Conservation (phyloP, 2,888 invertebrate genomes). For the Oxyscelio sp. region DNA sequence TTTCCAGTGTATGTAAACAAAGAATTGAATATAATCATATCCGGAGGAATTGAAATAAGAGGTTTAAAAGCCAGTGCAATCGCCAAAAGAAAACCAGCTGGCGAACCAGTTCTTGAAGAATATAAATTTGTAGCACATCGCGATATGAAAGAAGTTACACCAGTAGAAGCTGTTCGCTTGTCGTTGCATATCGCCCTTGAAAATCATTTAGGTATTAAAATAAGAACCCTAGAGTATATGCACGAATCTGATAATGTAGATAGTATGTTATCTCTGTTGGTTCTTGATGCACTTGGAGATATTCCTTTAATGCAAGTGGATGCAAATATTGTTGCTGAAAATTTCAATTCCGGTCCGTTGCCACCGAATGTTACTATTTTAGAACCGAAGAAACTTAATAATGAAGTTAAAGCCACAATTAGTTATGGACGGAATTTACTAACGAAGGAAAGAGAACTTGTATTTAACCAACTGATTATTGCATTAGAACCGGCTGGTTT, state of each 20-base stretch:
- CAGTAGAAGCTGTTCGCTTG: constrained; percentile 83
- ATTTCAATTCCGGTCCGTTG: constrained; percentile 88
- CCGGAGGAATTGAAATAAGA: constrained; percentile 90
- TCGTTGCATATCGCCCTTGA: constrained; percentile 89
- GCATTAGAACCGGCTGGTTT: constrained; percentile 80
- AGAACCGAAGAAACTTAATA: constrained; percentile 89
- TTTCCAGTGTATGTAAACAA: constrained; percentile 87
- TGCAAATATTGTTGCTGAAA: constrained; percentile 89
- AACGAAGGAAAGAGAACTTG: constrained; percentile 76
- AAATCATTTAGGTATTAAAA: constrained; percentile 86
- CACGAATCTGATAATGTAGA: constrained; percentile 82
- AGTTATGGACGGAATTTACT: constrained; percentile 90
- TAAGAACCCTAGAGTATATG: constrained; percentile 86
- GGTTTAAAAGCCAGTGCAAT: constrained; percentile 90
- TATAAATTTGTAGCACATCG: constrained; percentile 89
- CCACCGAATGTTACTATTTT: constrained; percentile 90
- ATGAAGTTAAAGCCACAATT: constrained; percentile 89
- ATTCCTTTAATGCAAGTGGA: constrained; percentile 92
- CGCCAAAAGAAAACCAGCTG: constrained; percentile 88
- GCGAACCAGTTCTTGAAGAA: constrained; percentile 89
- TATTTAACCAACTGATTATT: constrained; percentile 49
- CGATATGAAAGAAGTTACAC: constrained; percentile 79
- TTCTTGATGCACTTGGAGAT: constrained; percentile 91
- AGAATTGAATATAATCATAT: constrained; percentile 87
- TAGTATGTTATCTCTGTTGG: constrained; percentile 89